Evolutionary conservation across 2,797 vertebrate genomes (phyloP), one percentile per base, ranked within the genome.

Genomic region (Sebastes oblongus): DNA sequence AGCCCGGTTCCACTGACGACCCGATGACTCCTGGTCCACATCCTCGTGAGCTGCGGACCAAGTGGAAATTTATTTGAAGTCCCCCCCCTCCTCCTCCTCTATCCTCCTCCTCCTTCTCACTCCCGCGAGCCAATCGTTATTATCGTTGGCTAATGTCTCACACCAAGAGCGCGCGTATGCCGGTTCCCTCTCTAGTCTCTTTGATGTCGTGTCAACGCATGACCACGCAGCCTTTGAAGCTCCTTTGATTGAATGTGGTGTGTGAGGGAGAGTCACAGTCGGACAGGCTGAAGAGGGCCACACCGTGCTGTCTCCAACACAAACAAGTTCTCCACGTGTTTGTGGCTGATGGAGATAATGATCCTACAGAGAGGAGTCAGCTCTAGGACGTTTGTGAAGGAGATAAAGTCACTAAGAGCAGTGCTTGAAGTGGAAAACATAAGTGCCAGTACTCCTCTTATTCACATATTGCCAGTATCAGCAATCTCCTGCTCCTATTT

Each of bases 71-170:
- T 93, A 94, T 94, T 84, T 88, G 77, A 93, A 77, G 80, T 50
- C 65, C 18, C 72, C 25, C 65, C 65, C 9, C 7, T 3, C 54
- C 18, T 20, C 12, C 50, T 16, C 65, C 25, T 13, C 13, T 13
- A 13, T 25, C 56, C 29, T 8, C 58, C 14, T 22, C 54, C 42
- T 24, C 67, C 30, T 76, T 85, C 86, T 86, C 89, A 79, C 88
- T 77, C 81, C 78, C 79, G 87, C 82, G 91, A 89, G 92, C 96
- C 95, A 96, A 95, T 95, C 92, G 88, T 88, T 88, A 82, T 88
- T 87, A 86, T 77, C 87, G 82, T 93, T 94, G 91, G 89, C 91
- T 82, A 94, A 77, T 72, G 87, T 93, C 91, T 90, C 89, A 88
- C 85, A 65, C 84, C 68, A 65, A 62, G 84, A 66, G 80, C 25